Evolutionary conservation across 92 coral and sea anemone species (phyloP).

Genomic region (Metridium senile): DNA sequence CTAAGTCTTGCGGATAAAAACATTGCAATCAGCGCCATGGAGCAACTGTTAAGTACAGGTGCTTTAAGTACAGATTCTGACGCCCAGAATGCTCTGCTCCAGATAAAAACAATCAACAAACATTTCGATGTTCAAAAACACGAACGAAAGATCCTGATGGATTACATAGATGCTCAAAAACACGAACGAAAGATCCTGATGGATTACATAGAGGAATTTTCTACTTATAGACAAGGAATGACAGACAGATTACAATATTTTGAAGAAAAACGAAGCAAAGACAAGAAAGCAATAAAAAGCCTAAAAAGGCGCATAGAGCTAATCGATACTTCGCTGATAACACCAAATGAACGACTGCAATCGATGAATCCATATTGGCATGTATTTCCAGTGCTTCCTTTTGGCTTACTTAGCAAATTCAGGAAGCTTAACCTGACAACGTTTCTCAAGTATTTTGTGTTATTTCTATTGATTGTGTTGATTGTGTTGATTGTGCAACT

Average conservation of each 20-base stretch:
- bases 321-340: background rate
- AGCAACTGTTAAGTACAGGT: conserved; percentile 55
- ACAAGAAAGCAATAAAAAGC: background rate
- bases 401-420: background rate
- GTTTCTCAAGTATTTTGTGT: no score
- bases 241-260: background rate
- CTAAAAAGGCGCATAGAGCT: background rate
- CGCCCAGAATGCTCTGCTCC: conserved; percentile 40
- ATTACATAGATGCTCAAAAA: conserved; percentile 26
- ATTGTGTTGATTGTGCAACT: background rate
- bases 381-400: background rate
- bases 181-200: background rate
- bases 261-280: background rate
- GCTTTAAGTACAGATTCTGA: conserved; percentile 44
- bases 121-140: conserved; percentile 25
- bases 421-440: background rate
- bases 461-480: background rate
- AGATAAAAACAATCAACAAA: conserved; percentile 37
- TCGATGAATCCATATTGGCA: background rate
- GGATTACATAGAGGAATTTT: background rate
- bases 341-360: background rate
- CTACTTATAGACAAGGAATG: background rate
- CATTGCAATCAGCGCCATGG: conserved; percentile 47
- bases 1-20: conserved; percentile 43
- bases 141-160: background rate